These are phyloP conservation scores for Micrasema longulum DNA, from an alignment of 1,140 invertebrate genomes.

Conservation along the genomic window DNA sequence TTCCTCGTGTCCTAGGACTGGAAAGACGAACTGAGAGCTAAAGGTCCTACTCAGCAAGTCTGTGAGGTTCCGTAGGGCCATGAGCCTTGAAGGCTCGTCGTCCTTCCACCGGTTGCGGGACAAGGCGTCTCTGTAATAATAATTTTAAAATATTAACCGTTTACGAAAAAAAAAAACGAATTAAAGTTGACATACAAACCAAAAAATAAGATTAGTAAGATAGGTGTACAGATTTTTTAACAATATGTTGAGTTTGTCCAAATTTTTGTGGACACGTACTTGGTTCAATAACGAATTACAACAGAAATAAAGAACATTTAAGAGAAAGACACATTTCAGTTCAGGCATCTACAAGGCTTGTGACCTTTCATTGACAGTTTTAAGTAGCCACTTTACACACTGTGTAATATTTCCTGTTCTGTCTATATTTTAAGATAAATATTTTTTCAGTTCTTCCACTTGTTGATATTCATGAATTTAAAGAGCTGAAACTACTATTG, in stretches of 20 bases:
- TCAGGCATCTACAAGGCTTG: too few relatives aligned
- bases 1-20: constrained; percentile 82
- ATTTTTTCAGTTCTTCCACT: too few relatives aligned
- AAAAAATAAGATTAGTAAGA: constrained; percentile 20
- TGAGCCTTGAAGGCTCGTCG: constrained; percentile 59
- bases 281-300: neutral
- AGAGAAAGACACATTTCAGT: too few relatives aligned
- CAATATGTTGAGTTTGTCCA: neutral
- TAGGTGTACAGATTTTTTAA: neutral
- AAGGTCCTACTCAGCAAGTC: constrained; percentile 83
- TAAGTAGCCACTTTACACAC: too few relatives aligned
- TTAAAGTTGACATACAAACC: too few relatives aligned
- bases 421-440: too few relatives aligned
- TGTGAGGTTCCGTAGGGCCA: constrained; percentile 79
- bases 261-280: neutral
- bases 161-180: too few relatives aligned
- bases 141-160: too few relatives aligned
- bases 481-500: too few relatives aligned
- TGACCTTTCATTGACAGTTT: too few relatives aligned
- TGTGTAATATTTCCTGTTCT: neutral
- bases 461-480: too few relatives aligned
- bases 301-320: neutral
- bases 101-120: constrained; percentile 58
- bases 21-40: constrained; percentile 86
- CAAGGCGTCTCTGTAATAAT: constrained; percentile 63